A percentile compares a stretch with the other conserved stretches of the same genome.
These are phyloP conservation scores for Chrysotoxum bicinctum DNA, from an alignment of 2,888 invertebrate genomes.

Conservation along the genomic window DNA sequence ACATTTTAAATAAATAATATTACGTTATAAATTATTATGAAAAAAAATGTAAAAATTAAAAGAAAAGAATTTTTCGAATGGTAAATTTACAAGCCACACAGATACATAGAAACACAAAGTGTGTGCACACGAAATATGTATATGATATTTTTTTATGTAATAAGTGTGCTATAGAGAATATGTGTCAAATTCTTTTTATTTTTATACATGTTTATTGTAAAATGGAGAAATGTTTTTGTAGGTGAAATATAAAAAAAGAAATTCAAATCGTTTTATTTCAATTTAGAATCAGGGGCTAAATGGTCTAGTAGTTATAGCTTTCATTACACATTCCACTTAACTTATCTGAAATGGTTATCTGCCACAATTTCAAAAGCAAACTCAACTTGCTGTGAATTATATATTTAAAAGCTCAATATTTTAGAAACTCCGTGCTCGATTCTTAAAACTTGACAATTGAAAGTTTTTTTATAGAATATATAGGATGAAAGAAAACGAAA, in stretches of 20 bases:
- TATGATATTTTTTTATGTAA: slow-evolving; percentile 41
- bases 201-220: slow-evolving; percentile 65
- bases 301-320: too few relatives aligned
- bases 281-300: background rate
- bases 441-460: too few relatives aligned
- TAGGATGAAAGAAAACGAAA: too few relatives aligned
- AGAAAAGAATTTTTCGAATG: slow-evolving; percentile 25
- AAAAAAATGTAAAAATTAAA: slow-evolving; percentile 4
- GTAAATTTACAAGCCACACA: slow-evolving; percentile 47
- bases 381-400: too few relatives aligned
- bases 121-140: slow-evolving; percentile 1
- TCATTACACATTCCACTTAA: too few relatives aligned
- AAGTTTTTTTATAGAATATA: too few relatives aligned
- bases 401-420: too few relatives aligned
- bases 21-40: slow-evolving; percentile 1
- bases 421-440: too few relatives aligned
- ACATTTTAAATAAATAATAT: background rate
- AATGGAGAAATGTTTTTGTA: slow-evolving; percentile 60
- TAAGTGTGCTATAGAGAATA: slow-evolving; percentile 53
- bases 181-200: slow-evolving; percentile 71
- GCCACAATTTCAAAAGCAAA: too few relatives aligned
- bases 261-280: background rate
- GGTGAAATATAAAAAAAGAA: slow-evolving; percentile 58
- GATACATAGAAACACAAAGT: background rate
- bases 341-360: too few relatives aligned